Conservation (phyloP, 2,888 invertebrate species). For the Encarsia formosa region DNA sequence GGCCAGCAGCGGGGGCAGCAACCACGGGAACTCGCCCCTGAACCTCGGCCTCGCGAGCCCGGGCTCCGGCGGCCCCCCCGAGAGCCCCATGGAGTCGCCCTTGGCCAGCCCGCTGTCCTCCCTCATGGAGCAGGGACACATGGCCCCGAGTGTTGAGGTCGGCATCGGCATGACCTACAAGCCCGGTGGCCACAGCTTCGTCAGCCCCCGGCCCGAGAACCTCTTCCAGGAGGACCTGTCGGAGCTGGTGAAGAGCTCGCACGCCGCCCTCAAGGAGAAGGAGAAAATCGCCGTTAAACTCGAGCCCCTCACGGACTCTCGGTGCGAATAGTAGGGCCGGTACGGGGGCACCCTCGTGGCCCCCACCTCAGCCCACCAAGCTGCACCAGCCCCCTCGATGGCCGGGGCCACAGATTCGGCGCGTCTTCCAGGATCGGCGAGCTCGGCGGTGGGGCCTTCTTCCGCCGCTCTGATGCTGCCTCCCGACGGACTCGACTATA, state of each 20-base stretch:
- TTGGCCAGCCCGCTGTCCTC: constrained; percentile 63
- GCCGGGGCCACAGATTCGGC: not conserved
- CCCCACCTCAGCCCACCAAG: not conserved
- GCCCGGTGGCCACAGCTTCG: constrained; percentile 61
- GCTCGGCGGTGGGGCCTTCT: not conserved
- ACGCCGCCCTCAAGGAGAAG: constrained; percentile 47
- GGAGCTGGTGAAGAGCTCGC: constrained; percentile 60
- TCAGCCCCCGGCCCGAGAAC: constrained; percentile 59
- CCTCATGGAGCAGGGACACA: constrained; percentile 60
- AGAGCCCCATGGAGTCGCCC: constrained; percentile 60
- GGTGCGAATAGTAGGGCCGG: constrained; percentile 56
- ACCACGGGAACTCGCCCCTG: constrained; percentile 49
- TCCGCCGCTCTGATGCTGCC: constrained; percentile 10
- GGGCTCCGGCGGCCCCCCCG: constrained; percentile 53
- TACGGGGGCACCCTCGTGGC: constrained; percentile 24
- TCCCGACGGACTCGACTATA: constrained; percentile 21
- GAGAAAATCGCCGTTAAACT: constrained; percentile 64
- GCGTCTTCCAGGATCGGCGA: constrained; percentile 13
- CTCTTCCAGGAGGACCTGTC: constrained; percentile 63
- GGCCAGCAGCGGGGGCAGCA: constrained; percentile 51
- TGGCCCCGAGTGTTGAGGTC: constrained; percentile 55
- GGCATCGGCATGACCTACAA: constrained; percentile 65
- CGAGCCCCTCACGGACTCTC: constrained; percentile 65
- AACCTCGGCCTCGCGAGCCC: constrained; percentile 55
- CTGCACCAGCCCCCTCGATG: not conserved